Percentiles rank a stretch among this genome's conserved stretches.
Conservation (phyloP, 2,113 vertebrate species). For the Pedetes capensis region DNA sequence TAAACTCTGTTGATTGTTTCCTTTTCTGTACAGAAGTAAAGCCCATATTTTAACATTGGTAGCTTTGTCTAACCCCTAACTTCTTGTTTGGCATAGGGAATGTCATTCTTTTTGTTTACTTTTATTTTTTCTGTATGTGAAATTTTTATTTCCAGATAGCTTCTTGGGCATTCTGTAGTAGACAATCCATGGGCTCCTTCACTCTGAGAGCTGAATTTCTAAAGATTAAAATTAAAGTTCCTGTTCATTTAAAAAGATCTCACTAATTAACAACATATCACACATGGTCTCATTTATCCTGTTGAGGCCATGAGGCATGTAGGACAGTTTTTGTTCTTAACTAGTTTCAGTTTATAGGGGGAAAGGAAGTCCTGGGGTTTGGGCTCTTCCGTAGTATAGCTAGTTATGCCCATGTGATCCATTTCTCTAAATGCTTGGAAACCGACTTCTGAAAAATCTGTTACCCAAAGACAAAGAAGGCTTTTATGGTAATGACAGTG, state of each 20-base stretch:
- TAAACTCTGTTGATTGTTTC: no score
- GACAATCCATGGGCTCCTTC: not conserved
- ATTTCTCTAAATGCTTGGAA: not conserved
- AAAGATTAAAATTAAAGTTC: constrained; percentile 26
- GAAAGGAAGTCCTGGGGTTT: no score
- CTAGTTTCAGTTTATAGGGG: not conserved
- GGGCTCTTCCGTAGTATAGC: not conserved
- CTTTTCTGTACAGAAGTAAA: no score
- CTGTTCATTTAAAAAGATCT: not conserved
- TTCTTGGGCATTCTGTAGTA: not conserved
- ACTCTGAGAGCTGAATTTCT: constrained; percentile 25
- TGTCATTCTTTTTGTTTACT: not conserved
- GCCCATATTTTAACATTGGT: not conserved
- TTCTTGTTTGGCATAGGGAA: not conserved
- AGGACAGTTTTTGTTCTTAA: not conserved
- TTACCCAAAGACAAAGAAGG: not conserved
- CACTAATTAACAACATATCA: not conserved
- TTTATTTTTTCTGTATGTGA: not conserved
- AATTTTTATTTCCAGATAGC: not conserved
- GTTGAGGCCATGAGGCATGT: not conserved
- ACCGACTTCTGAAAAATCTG: not conserved
- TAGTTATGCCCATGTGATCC: not conserved
- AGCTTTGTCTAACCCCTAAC: not conserved
- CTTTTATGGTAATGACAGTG: not conserved
- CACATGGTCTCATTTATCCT: not conserved